Base-by-base conservation (phyloP, 2,888 invertebrate species). In the Eremobia ochroleuca region DNA sequence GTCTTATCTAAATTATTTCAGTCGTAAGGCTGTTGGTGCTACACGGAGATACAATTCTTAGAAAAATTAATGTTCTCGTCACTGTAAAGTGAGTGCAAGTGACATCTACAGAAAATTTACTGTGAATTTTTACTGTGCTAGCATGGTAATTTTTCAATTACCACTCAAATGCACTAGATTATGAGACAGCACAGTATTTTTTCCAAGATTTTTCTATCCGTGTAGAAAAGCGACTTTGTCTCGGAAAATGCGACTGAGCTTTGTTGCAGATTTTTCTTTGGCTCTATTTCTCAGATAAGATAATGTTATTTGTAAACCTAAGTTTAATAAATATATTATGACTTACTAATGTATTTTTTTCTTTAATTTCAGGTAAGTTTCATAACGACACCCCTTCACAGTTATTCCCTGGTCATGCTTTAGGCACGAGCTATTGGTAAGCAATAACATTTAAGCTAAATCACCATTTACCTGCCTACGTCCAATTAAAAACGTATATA, bases 331-430 rank as follows among this genome's bases (percentile, higher is more conserved):
- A 52, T 52, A 52, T 52, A 52, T 25, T n/a, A 11, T n/a, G 52
- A 52, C 52, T n/a, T 55, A 55, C n/a, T 11, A 55, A 82, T 55
- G 13, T 61, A 2, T 15, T 69, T 67, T 67, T 78, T 76, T 28
- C 43, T 79, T 85, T 81, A 9, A n/a, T 88, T 86, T 46, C 88
- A 88, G 88, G 88, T 88, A 88, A 85, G 85, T 64, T 75, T 75
- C 49, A 37, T 31, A 31, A 49, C 2, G 25, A 15, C 8, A 28
- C 15, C 1, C 11, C 18, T 55, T 34, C 40, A 66, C 43, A 61
- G 37, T 43, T 21, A 13, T 21, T 25, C 1, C 4, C 21, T 52
- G 52, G n/a, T n/a, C n/a, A n/a, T 11, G n/a, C 52, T 55, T 25
- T 55, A 11, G 52, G 11, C 11, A 25, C 25, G 3, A 55, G 11